Conservation (phyloP, 92 coral and sea anemone genomes). For the Scolanthus callimorphus region DNA sequence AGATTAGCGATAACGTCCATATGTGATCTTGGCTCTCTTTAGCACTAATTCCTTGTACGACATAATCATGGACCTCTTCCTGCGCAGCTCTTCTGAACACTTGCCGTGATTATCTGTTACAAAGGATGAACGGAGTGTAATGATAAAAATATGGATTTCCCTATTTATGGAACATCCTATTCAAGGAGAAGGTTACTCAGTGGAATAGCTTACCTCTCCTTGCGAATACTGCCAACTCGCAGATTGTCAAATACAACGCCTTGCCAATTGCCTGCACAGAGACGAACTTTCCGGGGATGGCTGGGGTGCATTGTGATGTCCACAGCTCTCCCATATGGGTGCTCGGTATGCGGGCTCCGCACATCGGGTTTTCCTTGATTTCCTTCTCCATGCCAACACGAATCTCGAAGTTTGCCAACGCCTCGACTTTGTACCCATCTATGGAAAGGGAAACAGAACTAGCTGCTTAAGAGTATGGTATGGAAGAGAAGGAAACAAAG, state of each 20-base stretch:
- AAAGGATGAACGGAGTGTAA: neutral
- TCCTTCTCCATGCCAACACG: conserved; percentile 42
- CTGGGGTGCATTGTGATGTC: conserved; percentile 56
- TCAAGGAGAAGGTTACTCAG: neutral
- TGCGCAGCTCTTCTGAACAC: conserved; percentile 25
- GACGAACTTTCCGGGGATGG: conserved; percentile 53
- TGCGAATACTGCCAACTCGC: conserved; percentile 60
- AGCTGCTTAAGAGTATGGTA: no score
- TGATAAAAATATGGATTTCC: neutral
- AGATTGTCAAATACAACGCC: conserved; percentile 24
- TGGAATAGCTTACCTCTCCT: conserved; percentile 44
- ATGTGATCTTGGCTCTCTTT: conserved; percentile 21
- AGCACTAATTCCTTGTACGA: conserved; percentile 24
- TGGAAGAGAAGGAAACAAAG: no score
- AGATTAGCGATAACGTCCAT: conserved; percentile 35
- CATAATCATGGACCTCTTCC: conserved; percentile 7
- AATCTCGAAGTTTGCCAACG: conserved; percentile 42
- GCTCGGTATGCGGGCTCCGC: conserved; percentile 40
- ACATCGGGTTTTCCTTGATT: conserved; percentile 50
- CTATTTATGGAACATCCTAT: neutral
- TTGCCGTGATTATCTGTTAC: conserved; percentile 28
- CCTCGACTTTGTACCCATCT: conserved; percentile 43
- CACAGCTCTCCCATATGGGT: conserved; percentile 50
- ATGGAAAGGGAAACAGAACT: neutral
- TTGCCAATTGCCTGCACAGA: conserved; percentile 44